Conservation (phyloP, 2,888 invertebrate genomes). For the Dolomedes plantarius region DNA sequence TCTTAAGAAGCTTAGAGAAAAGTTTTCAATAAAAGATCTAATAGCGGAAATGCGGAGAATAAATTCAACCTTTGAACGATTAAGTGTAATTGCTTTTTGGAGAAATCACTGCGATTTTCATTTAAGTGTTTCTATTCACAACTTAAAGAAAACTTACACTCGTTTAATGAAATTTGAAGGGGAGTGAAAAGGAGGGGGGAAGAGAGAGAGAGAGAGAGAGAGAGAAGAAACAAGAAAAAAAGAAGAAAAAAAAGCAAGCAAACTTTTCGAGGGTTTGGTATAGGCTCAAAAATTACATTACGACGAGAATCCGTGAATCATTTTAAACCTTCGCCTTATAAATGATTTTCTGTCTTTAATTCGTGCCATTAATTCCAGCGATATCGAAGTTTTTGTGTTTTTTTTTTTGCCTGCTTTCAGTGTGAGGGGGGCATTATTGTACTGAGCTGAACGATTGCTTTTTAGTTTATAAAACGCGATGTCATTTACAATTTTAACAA, state of each 20-base stretch:
- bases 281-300: slow-evolving; percentile 65
- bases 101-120: slow-evolving; percentile 63
- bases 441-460: slow-evolving; percentile 42
- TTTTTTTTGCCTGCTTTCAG: slow-evolving; percentile 13
- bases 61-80: slow-evolving; percentile 71
- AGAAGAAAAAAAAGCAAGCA: neutral
- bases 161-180: slow-evolving; percentile 56
- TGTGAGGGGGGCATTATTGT: neutral
- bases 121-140: slow-evolving; percentile 60
- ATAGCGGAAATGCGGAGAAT: slow-evolving; percentile 54
- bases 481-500: slow-evolving; percentile 69
- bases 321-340: slow-evolving; percentile 28
- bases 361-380: slow-evolving; percentile 59
- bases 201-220: neutral
- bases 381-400: slow-evolving; percentile 31
- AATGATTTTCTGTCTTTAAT: slow-evolving; percentile 57
- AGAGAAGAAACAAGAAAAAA: neutral
- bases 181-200: neutral
- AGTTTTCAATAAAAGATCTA: slow-evolving; percentile 61
- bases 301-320: slow-evolving; percentile 40
- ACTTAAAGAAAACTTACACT: slow-evolving; percentile 64
- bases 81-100: slow-evolving; percentile 69
- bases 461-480: slow-evolving; percentile 68
- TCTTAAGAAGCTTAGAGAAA: slow-evolving; percentile 67
- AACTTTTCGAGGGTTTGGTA: slow-evolving; percentile 24